Conservation (phyloP, 2,797 vertebrate genomes). For the Bovichtus variegatus region DNA sequence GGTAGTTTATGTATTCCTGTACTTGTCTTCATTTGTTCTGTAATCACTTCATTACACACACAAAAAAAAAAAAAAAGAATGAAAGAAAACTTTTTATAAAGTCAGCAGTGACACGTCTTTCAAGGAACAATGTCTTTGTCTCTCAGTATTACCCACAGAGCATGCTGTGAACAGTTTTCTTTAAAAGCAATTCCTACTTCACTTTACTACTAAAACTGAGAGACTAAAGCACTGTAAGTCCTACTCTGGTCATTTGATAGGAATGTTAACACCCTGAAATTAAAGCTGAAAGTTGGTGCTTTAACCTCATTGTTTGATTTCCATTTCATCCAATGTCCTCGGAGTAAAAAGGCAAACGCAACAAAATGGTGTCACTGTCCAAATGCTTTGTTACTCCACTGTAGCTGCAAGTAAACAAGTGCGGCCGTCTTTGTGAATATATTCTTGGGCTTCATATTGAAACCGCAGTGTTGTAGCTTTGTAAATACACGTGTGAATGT, state of each 20-base stretch:
- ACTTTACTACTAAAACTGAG: not conserved
- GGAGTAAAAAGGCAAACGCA: not conserved
- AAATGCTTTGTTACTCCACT: not conserved
- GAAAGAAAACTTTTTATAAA: constrained; percentile 24
- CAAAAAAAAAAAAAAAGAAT: no score
- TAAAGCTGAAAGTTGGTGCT: not conserved
- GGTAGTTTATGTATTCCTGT: no score
- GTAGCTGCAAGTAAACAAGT: not conserved
- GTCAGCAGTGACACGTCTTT: not conserved
- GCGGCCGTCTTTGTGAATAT: not conserved
- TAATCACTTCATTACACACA: no score
- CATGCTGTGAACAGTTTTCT: constrained; percentile 9
- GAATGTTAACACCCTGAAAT: constrained; percentile 10
- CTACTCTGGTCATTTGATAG: not conserved
- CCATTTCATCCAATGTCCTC: not conserved
- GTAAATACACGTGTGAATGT: not conserved
- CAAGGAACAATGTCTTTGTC: constrained; percentile 6
- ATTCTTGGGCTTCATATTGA: not conserved
- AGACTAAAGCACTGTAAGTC: not conserved
- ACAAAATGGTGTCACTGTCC: not conserved
- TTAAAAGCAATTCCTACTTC: constrained; percentile 15
- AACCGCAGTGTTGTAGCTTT: not conserved
- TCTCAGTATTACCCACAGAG: constrained; percentile 21
- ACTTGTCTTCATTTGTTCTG: no score
- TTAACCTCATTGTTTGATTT: not conserved